Conservation (phyloP, 1,140 invertebrate species). For the Penaeus indicus region DNA sequence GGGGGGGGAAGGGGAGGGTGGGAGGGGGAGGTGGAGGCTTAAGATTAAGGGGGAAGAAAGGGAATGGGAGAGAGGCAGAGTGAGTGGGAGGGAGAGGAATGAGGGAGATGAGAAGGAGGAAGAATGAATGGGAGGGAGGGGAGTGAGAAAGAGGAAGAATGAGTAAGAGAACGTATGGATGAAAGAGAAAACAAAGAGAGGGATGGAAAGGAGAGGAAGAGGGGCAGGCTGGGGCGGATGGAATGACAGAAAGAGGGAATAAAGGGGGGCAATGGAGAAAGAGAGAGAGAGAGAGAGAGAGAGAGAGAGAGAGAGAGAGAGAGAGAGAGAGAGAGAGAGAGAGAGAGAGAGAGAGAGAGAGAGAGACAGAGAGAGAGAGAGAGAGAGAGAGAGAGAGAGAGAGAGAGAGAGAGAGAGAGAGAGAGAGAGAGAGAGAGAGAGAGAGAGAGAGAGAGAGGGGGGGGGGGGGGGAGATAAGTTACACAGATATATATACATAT, state of each 20-base stretch:
- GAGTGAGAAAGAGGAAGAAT: too few species aligned
- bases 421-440: too few species aligned
- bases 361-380: too few species aligned
- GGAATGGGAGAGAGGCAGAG: neutral
- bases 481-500: too few species aligned
- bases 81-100: neutral
- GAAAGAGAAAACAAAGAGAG: neutral
- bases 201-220: neutral
- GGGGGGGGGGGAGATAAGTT: too few species aligned
- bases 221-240: neutral
- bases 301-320: neutral
- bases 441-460: too few species aligned
- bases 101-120: neutral
- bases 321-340: conserved; percentile 20
- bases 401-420: too few species aligned
- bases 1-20: neutral
- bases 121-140: neutral
- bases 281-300: neutral
- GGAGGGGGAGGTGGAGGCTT: neutral
- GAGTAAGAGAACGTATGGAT: neutral
- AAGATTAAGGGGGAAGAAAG: neutral
- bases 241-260: neutral
- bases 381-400: too few species aligned
- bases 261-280: neutral
- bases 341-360: neutral